phyloP scores from a whole-genome alignment of 1,140 invertebrate genomes.

The Cydia pomonella region DNA sequence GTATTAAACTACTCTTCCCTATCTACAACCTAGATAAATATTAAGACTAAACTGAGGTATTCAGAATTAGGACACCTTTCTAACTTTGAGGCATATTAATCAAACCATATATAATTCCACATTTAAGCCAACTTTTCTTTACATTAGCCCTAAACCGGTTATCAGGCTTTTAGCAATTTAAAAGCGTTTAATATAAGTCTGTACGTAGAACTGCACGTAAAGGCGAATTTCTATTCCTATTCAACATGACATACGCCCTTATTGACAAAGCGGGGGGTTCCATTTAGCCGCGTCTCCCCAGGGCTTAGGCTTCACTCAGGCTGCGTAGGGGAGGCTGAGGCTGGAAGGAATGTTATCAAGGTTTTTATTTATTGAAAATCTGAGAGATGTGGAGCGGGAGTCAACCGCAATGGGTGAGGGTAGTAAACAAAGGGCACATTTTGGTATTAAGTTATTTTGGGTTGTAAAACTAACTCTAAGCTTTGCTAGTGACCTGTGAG shows the following conservation, averaged over 20 bases:
- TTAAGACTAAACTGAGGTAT: too few relatives aligned
- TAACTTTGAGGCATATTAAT: not conserved
- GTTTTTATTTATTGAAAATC: not conserved
- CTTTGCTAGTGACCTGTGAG: too few relatives aligned
- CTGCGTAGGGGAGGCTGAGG: not conserved
- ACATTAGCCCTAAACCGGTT: not conserved
- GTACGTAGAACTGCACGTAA: not conserved
- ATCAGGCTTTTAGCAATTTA: constrained; percentile 6
- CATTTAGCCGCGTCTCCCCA: not conserved
- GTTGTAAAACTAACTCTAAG: too few relatives aligned
- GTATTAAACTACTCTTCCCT: too few relatives aligned
- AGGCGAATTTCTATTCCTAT: not conserved
- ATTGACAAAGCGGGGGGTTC: not conserved
- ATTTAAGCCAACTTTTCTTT: not conserved
- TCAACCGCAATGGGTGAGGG: too few relatives aligned
- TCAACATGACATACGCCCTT: not conserved
- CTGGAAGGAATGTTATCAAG: not conserved
- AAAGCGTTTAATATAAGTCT: not conserved
- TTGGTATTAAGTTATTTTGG: too few relatives aligned
- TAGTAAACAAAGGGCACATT: too few relatives aligned
- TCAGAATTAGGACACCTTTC: not conserved
- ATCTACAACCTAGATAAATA: too few relatives aligned
- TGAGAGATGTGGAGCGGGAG: not conserved
- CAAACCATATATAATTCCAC: not conserved
- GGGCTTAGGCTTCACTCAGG: not conserved